Conservation (phyloP, 2,113 vertebrate genomes). For the Gymnorhina tibicen region DNA sequence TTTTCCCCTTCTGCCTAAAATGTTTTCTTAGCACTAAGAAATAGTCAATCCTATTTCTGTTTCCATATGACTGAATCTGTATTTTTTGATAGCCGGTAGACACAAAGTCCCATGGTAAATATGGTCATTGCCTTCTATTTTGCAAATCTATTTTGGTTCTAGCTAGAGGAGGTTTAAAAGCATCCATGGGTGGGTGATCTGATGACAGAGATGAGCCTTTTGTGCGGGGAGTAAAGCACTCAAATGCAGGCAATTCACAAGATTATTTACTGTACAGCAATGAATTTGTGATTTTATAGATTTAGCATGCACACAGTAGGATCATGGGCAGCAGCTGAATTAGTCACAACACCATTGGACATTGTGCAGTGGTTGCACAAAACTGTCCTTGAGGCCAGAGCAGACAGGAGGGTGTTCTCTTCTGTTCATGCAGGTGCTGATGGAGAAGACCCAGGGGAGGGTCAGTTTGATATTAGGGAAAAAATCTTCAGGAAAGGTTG, state of each 20-base stretch:
- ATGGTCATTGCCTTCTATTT: background rate
- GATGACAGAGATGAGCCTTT: background rate
- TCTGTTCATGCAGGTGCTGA: background rate
- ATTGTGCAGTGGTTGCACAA: background rate
- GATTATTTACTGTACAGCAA: background rate
- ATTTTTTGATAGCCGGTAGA: background rate
- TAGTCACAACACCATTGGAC: background rate
- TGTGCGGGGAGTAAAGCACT: background rate
- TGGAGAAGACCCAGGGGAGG: background rate
- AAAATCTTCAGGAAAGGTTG: background rate
- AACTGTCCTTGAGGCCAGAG: background rate
- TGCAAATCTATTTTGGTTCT: background rate
- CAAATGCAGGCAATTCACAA: background rate
- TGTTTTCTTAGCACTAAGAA: background rate
- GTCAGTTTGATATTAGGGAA: background rate
- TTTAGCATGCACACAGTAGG: background rate
- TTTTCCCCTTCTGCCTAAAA: background rate
- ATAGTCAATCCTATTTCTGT: background rate
- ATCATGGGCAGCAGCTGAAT: fast-evolving
- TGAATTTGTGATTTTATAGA: background rate
- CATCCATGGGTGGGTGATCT: background rate
- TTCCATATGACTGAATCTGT: background rate
- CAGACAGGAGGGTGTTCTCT: background rate
- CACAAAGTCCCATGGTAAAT: background rate
- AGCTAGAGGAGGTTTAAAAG: background rate